phyloP scores from a whole-genome alignment of 1,140 invertebrate genomes.

The Armadillidium nasatum region DNA sequence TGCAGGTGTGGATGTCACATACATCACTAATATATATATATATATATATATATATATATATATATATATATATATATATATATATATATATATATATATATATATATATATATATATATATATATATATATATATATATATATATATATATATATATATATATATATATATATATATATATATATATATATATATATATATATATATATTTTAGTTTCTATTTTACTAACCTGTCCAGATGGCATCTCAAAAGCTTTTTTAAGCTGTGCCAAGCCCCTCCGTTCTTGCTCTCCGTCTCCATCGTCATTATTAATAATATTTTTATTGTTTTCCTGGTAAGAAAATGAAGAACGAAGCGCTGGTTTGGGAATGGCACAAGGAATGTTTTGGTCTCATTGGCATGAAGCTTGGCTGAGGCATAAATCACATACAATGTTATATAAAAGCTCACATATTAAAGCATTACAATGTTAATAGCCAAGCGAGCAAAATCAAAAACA shows the following conservation, averaged over 20 bases:
- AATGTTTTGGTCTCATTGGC: slow-evolving; percentile 25
- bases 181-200: too few relatives aligned
- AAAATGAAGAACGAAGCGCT: slow-evolving; percentile 28
- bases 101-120: too few relatives aligned
- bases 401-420: slow-evolving; percentile 31
- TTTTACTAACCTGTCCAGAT: neutral
- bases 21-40: too few relatives aligned
- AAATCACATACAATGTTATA: neutral
- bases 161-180: too few relatives aligned
- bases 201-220: too few relatives aligned
- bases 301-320: slow-evolving; percentile 31
- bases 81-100: too few relatives aligned
- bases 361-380: slow-evolving; percentile 29
- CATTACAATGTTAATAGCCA: too few relatives aligned
- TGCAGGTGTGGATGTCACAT: too few relatives aligned
- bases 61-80: neutral
- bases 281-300: neutral
- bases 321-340: slow-evolving; percentile 30
- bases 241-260: slow-evolving; percentile 30
- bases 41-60: neutral
- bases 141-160: neutral
- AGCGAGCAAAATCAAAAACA: too few relatives aligned
- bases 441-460: neutral
- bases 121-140: neutral
- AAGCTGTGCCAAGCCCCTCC: slow-evolving; percentile 17